Evolutionary conservation across 1,140 invertebrate species (phyloP).

Genomic region (Drosophila ananassae): DNA sequence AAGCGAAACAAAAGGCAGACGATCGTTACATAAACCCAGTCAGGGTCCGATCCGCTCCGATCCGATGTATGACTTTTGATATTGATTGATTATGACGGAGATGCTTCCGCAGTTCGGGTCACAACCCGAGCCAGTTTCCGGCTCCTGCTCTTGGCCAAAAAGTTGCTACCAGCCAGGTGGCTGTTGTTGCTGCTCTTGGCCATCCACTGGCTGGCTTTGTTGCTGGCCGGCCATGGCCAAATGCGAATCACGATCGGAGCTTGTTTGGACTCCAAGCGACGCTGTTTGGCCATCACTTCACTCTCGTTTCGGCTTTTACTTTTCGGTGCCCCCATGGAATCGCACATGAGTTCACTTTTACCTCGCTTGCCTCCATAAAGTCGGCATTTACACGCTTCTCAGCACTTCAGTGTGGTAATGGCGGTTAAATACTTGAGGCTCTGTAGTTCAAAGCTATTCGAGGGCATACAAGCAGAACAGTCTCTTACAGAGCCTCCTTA

Average conservation of each 20-base stretch:
- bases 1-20: slow-evolving; percentile 46
- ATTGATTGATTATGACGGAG: slow-evolving; percentile 33
- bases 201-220: background rate
- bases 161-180: background rate
- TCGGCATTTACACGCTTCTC: background rate
- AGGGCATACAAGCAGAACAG: no score
- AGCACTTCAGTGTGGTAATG: background rate
- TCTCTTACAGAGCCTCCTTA: no score
- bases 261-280: slow-evolving; percentile 15
- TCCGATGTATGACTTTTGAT: background rate
- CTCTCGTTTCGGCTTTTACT: slow-evolving; percentile 71
- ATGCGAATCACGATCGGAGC: slow-evolving; percentile 37
- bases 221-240: slow-evolving; percentile 32
- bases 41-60: background rate
- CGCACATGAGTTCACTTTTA: slow-evolving; percentile 57
- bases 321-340: slow-evolving; percentile 42
- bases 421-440: background rate
- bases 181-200: background rate
- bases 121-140: slow-evolving; percentile 39
- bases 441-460: no score
- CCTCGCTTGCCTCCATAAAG: slow-evolving; percentile 16
- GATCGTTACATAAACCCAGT: slow-evolving; percentile 26
- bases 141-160: slow-evolving; percentile 34
- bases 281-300: slow-evolving; percentile 40
- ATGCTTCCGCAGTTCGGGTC: slow-evolving; percentile 34